phyloP scores from a whole-genome alignment of 2,797 vertebrate species.

The Hoplostethus atlanticus region DNA sequence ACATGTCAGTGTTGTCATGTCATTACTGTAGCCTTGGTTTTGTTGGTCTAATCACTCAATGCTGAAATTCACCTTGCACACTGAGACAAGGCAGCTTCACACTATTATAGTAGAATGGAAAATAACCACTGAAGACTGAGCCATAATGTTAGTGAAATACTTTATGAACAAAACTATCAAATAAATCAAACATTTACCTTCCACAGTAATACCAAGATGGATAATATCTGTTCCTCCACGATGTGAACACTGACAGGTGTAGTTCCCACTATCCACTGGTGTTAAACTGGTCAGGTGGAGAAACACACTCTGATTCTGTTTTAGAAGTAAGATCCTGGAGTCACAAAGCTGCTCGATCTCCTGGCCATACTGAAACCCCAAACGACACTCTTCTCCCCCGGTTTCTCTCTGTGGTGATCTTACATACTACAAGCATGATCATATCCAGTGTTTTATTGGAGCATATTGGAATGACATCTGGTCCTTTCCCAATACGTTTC shows the following conservation, averaged over 20 bases:
- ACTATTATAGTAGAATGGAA: too few relatives aligned
- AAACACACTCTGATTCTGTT: neutral
- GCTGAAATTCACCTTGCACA: too few relatives aligned
- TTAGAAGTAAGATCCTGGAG: conserved; percentile 6
- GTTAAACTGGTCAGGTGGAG: conserved; percentile 13
- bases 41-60: too few relatives aligned
- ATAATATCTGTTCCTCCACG: fast-evolving
- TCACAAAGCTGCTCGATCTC: neutral
- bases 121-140: neutral
- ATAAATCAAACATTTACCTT: conserved; percentile 1
- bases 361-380: neutral
- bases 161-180: neutral
- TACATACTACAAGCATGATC: neutral
- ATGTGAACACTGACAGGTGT: neutral
- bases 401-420: neutral
- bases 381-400: neutral
- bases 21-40: too few relatives aligned
- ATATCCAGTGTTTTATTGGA: neutral
- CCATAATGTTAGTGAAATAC: too few relatives aligned
- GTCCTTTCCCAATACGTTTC: too few relatives aligned
- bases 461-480: neutral
- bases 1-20: too few relatives aligned
- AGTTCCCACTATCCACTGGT: conserved; percentile 31
- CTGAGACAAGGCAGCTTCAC: neutral
- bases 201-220: conserved; percentile 9